Conservation (phyloP, 2,888 invertebrate genomes). For the Ptychoptera albimana region DNA sequence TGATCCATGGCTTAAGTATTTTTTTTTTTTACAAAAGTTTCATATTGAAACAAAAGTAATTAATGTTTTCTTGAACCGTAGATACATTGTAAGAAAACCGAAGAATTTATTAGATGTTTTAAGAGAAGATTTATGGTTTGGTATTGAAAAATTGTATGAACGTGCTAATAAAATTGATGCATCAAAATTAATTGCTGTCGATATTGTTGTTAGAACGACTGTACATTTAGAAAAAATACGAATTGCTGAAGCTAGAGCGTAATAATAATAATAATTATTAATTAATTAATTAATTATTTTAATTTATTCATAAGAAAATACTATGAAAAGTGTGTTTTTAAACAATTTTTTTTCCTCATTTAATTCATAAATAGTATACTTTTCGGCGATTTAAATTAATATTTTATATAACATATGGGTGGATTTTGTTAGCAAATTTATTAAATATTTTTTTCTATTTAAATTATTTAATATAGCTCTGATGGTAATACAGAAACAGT, state of each 20-base stretch:
- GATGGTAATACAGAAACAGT: slow-evolving; percentile 47
- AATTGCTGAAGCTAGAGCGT: slow-evolving; percentile 58
- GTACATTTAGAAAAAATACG: slow-evolving; percentile 75
- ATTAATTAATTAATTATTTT: slow-evolving; percentile 4
- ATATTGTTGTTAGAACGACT: slow-evolving; percentile 65
- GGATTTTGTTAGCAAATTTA: neutral
- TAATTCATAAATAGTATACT: slow-evolving; percentile 4
- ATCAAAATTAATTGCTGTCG: slow-evolving; percentile 66
- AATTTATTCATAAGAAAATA: neutral
- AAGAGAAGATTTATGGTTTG: slow-evolving; percentile 71
- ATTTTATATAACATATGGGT: neutral
- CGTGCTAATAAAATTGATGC: slow-evolving; percentile 60
- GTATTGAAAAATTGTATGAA: slow-evolving; percentile 57
- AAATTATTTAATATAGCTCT: slow-evolving; percentile 27
- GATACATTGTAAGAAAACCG: slow-evolving; percentile 48
- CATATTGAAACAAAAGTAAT: slow-evolving; percentile 1
- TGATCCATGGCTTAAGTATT: slow-evolving; percentile 50
- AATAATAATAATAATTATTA: no score
- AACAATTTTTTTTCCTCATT: slow-evolving; percentile 1
- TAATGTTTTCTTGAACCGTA: slow-evolving; percentile 9
- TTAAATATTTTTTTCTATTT: neutral
- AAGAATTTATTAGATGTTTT: slow-evolving; percentile 46
- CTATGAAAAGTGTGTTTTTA: neutral
- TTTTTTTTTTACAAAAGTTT: slow-evolving; percentile 4
- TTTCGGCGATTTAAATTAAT: neutral